Base-by-base conservation (phyloP, 2,888 invertebrate genomes). In the Apantesis nais region DNA sequence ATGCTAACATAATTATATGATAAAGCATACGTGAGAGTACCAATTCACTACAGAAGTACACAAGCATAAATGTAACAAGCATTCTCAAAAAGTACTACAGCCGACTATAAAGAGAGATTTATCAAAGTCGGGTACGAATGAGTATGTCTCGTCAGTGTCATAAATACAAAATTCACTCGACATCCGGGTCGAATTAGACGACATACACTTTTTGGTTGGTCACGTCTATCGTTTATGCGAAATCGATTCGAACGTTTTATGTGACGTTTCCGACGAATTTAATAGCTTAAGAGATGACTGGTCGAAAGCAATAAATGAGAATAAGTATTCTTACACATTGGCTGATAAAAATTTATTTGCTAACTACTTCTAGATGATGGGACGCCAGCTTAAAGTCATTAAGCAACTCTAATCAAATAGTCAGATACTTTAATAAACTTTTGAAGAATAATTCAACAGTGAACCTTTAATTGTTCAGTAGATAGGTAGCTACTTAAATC, bases 181-280 rank as follows among this genome's bases (percentile, higher is more conserved):
- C 83, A 81, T 80, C 79, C 79, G 81, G 85, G 84, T 88, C 88
- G 90, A 93, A 93, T 92, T 90, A 92, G 89, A 85, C 82, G 83
- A 82, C 85, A 86, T 86, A 89, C 86, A 88, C 86, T 86, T 89
- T 85, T 86, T 84, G 85, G 84, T 86, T 87, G 89, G 92, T 93
- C 93, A 94, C 93, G 94, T 94, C 89, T 90, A 91, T 87, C 91
- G 90, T 94, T 95, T 94, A 94, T 94, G 92, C 85, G 93, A 94
- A 95, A 95, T 95, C 94, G 94, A 95, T 94, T 88, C 88, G 81
- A 84, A 80, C 92, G 88, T 91, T 95, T 94, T 94, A 95, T 94
- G 92, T 90, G 92, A 92, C 93, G 89, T 93, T 90, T 92, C 91
- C 91, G 89, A 87, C 90, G 90, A 92, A 90, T 94, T 94, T 94